Evolutionary conservation across 2,113 vertebrate genomes (phyloP).

Genomic region (Sylvilagus bachmani): DNA sequence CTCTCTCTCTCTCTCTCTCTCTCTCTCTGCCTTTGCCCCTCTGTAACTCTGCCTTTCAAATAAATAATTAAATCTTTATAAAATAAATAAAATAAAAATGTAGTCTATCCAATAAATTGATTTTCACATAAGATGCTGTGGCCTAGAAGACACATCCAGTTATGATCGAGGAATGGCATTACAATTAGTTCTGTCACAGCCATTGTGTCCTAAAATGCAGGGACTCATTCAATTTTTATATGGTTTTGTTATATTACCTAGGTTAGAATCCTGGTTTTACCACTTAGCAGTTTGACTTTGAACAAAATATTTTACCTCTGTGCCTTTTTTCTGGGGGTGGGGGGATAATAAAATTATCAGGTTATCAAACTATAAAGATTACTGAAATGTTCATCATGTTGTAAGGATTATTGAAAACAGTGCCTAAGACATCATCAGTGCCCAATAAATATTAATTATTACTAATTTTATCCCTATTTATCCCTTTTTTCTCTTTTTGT

Average conservation of each 20-base stretch:
- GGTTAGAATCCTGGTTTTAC: slow-evolving; percentile 26
- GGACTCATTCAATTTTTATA: slow-evolving; percentile 28
- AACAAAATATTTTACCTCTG: slow-evolving; percentile 38
- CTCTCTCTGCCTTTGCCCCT: too few species aligned
- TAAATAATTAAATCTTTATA: too few species aligned
- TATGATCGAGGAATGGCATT: background rate
- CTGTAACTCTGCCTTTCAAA: too few species aligned
- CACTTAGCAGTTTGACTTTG: slow-evolving; percentile 35
- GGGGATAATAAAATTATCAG: background rate
- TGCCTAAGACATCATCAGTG: background rate
- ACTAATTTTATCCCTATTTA: background rate
- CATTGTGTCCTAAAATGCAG: slow-evolving; percentile 44
- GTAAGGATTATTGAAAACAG: slow-evolving; percentile 48
- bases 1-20: too few species aligned
- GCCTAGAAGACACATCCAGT: background rate
- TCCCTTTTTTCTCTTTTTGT: background rate
- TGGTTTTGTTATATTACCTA: slow-evolving; percentile 36
- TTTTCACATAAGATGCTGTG: slow-evolving; percentile 37
- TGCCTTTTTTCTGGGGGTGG: background rate
- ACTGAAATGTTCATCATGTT: slow-evolving; percentile 24
- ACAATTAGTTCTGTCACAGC: slow-evolving; percentile 22
- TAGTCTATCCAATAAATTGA: background rate
- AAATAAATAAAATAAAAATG: background rate
- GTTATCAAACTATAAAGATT: slow-evolving; percentile 26
- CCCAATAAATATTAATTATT: background rate